Conservation (phyloP, 2,113 vertebrate genomes). For the Astatotilapia flaviijosephi region DNA sequence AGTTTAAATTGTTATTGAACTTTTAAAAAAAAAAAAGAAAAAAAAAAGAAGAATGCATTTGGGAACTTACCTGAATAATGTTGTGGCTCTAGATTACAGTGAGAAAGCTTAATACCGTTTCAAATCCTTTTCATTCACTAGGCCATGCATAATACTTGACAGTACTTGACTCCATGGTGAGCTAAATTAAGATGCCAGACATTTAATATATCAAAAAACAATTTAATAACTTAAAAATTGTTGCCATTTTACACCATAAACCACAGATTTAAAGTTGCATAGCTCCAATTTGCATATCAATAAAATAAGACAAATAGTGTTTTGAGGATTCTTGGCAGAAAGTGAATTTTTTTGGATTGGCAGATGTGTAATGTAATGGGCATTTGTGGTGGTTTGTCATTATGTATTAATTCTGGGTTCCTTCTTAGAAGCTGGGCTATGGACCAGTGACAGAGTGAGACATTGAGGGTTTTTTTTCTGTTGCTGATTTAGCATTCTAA, state of each 20-base stretch:
- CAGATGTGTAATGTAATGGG: neutral
- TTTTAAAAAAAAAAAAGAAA: too few relatives aligned
- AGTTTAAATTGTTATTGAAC: neutral
- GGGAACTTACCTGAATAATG: neutral
- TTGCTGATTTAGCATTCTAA: neutral
- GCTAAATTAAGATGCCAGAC: neutral
- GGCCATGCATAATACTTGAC: neutral
- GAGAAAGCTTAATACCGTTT: neutral
- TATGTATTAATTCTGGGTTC: neutral
- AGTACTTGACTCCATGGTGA: neutral
- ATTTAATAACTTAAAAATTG: neutral
- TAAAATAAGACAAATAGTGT: neutral
- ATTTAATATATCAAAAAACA: neutral
- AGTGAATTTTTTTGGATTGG: neutral
- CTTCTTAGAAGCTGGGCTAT: neutral
- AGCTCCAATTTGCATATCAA: neutral
- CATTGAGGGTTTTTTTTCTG: neutral
- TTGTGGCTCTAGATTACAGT: neutral
- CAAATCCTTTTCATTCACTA: neutral
- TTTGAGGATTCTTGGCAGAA: neutral
- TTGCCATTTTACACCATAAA: neutral
- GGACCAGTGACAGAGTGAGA: neutral
- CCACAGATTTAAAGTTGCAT: neutral
- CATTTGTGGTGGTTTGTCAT: neutral
- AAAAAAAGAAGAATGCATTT: neutral